Percentiles rank a stretch among this genome's conserved stretches.
These are phyloP conservation scores for Diaphora mendica DNA, from an alignment of 2,888 invertebrate genomes.

Conservation along the genomic window DNA sequence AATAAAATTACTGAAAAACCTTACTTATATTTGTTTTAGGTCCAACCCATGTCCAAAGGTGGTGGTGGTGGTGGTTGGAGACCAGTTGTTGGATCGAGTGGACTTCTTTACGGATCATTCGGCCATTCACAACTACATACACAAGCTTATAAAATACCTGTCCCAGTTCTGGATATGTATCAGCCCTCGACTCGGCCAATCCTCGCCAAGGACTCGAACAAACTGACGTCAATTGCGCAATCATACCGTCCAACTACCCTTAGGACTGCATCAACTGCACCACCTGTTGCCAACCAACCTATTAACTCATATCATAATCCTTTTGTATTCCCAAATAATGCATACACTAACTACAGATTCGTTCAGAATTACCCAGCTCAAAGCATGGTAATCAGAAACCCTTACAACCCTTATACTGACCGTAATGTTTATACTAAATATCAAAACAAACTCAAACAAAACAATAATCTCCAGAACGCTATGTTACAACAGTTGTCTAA, in stretches of 20 bases:
- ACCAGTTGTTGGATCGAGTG: slow-evolving; percentile 84
- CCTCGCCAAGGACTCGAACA: slow-evolving; percentile 73
- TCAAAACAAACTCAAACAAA: slow-evolving; percentile 72
- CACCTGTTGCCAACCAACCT: slow-evolving; percentile 72
- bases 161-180: slow-evolving; percentile 70
- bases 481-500: slow-evolving; percentile 75
- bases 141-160: slow-evolving; percentile 74
- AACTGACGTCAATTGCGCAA: slow-evolving; percentile 81
- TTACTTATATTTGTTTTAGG: slow-evolving; percentile 67
- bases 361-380: slow-evolving; percentile 77
- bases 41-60: slow-evolving; percentile 83
- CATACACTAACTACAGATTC: slow-evolving; percentile 73
- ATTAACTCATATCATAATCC: slow-evolving; percentile 82
- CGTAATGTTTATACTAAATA: slow-evolving; percentile 75
- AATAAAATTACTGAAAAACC: background rate
- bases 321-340: slow-evolving; percentile 72
- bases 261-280: slow-evolving; percentile 66
- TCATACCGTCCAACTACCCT: slow-evolving; percentile 80
- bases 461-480: slow-evolving; percentile 62
- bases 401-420: slow-evolving; percentile 73
- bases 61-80: slow-evolving; percentile 79
- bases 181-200: slow-evolving; percentile 78
- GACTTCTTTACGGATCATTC: slow-evolving; percentile 71
- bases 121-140: slow-evolving; percentile 74
- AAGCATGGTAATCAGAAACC: slow-evolving; percentile 74